Evolutionary conservation across 2,888 invertebrate genomes (phyloP), one percentile per base, ranked within the genome.

Genomic region (Dinocampus coccinellae): DNA sequence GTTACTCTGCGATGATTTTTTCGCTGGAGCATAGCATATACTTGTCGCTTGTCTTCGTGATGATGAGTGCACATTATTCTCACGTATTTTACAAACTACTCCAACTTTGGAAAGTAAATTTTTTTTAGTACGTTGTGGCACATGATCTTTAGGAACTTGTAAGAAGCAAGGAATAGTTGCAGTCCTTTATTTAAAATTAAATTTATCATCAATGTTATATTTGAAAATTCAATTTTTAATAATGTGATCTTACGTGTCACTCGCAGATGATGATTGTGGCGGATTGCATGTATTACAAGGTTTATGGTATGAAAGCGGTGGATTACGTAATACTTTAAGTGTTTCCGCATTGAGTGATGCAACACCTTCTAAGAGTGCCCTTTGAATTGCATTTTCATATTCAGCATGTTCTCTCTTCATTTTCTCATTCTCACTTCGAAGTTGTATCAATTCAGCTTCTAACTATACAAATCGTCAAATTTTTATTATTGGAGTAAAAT

Each of bases 341-440:
- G 85, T 84, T 75, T 87, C 86, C 3, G 81, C 82, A 57, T 86
- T 87, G 42, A 87, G 76, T 0, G 82, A 85, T 0, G 86, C 85
- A 29, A 87, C 86, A 7, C 87, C 87, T 72, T 83, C 81, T 6
- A 86, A 76, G 13, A 87, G 64, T 2, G 86, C 87, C 24, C 84
- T 79, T 61, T 87, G 85, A 22, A 86, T 81, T n/a, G 84, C 83
- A 39, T 79, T 84, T 67, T 86, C 85, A 70, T 87, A 87, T 60
- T 86, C 85, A 1, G 80, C 78, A 16, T 80, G 81, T 64, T 86
- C 86, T 69, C 81, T 83, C 6, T 82, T 76, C 24, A 86, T 78
- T 33, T 79, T 78, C 58, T 84, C 82, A 53, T 85, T 86, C 70
- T 87, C 86, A 58, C 81, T 82, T 1, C 77, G 80, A 29, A 86